Conservation (phyloP, 2,113 vertebrate genomes). For the Scartelaos histophorus region DNA sequence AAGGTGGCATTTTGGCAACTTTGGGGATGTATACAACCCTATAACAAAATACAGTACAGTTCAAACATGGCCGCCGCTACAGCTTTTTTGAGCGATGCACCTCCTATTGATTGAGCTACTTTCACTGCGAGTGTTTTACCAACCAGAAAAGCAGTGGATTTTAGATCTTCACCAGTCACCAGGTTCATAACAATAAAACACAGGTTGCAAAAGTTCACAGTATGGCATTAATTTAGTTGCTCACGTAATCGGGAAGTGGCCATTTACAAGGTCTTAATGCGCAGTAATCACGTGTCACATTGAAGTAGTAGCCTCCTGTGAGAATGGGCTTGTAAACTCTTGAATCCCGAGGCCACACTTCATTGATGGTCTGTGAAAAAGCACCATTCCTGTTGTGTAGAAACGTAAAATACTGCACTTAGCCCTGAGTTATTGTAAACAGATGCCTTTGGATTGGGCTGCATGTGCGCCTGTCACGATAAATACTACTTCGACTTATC, state of each 20-base stretch:
- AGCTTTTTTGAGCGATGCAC: no score
- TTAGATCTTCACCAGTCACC: background rate
- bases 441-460: background rate
- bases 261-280: slow-evolving; percentile 5
- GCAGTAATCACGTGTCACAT: slow-evolving; percentile 11
- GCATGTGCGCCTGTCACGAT: no score
- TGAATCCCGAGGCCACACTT: background rate
- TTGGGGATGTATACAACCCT: no score
- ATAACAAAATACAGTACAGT: no score
- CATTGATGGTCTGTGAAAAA: slow-evolving; percentile 2
- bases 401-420: background rate
- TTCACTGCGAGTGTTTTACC: no score
- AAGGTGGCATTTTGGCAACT: no score
- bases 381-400: background rate
- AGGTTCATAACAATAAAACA: background rate
- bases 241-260: background rate
- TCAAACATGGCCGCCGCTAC: no score
- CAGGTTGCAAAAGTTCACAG: background rate
- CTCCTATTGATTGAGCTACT: no score
- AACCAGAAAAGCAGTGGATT: background rate
- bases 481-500: no score
- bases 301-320: slow-evolving; percentile 17
- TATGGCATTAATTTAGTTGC: background rate
- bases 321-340: slow-evolving; percentile 23
- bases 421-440: background rate